Evolutionary conservation across 2,888 invertebrate genomes (phyloP).

Genomic region (Limenitis camilla): DNA sequence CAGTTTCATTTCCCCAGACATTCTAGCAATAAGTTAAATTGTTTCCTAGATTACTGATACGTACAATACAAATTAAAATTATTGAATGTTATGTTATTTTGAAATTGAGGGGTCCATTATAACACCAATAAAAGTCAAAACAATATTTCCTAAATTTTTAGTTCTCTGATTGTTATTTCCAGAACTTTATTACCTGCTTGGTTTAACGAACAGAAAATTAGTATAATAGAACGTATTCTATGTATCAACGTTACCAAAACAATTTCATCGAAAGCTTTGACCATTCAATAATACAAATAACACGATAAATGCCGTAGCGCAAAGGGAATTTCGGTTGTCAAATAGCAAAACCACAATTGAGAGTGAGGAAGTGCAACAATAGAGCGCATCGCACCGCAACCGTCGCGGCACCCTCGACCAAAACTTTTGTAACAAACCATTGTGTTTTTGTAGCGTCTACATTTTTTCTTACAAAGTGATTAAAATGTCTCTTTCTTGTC

Average conservation of each 20-base stretch:
- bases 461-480: neutral
- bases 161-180: neutral
- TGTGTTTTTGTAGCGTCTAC: neutral
- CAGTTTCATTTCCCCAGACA: too few relatives aligned
- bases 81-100: too few relatives aligned
- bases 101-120: too few relatives aligned
- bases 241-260: neutral
- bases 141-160: neutral
- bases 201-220: too few relatives aligned
- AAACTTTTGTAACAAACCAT: constrained; percentile 5
- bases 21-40: too few relatives aligned
- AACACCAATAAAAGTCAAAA: too few relatives aligned
- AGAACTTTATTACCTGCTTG: too few relatives aligned
- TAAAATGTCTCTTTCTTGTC: neutral
- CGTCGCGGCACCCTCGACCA: neutral
- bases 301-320: constrained; percentile 5
- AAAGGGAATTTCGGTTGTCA: constrained; percentile 11
- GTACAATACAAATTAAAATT: too few relatives aligned
- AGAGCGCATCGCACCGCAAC: constrained; percentile 5
- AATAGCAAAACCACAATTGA: constrained; percentile 3
- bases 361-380: constrained; percentile 9
- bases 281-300: neutral
- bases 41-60: too few relatives aligned
- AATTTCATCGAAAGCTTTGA: neutral
- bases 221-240: too few relatives aligned